Base-by-base conservation (phyloP, 37 sponge, comb jelly and placozoan genomes). In the Diacarnus erythraeanus region DNA sequence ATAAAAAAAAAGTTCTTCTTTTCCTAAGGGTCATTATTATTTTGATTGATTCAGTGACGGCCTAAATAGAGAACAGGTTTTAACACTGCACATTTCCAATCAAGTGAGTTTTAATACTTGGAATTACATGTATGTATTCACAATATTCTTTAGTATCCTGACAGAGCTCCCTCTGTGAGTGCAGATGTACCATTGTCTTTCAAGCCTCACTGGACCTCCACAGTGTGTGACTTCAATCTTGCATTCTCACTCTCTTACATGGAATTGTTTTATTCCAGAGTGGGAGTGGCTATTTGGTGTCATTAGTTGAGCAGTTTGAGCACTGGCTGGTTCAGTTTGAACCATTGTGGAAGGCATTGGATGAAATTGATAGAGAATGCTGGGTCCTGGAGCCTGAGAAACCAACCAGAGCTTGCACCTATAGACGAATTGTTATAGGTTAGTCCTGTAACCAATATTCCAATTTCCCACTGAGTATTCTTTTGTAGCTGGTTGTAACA, bases 361-460 rank as follows among this genome's bases (percentile, higher is more conserved):
- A 82, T 27, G 80, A 87, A 63, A 30, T 91, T 43, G 92, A 91
- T 56, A 18, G 23, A 35, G 29, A 71, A 38, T 77, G 80, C 0
- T 83, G 79, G 80, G 80, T 91, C 21, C 75, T 91, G 61, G 92
- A 91, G 75, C 92, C 92, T 12, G 75, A 83, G 63, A n/a, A 38
- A 15, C 92, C 87, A 3, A 82, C 71, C 39, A 57, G 77, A n/a
- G 77, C 75, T 17, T 74, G 38, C 39, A 74, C 35, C 0, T 51
- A 63, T 31, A 77, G 92, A n/a, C 69, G 92, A n/a, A 86, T 91
- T 43, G 79, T 86, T 38, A 64, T 91, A 29, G 83, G 92, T 91
- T 12, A 44, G 84, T 20, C 9, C 27, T 25, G 29, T 8, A 5
- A 25, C 25, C 26, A 64, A n/a, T 64, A 10, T 64, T 64, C 26